phyloP scores from a whole-genome alignment of 2,888 invertebrate genomes.

The Phaedon cochleariae region DNA sequence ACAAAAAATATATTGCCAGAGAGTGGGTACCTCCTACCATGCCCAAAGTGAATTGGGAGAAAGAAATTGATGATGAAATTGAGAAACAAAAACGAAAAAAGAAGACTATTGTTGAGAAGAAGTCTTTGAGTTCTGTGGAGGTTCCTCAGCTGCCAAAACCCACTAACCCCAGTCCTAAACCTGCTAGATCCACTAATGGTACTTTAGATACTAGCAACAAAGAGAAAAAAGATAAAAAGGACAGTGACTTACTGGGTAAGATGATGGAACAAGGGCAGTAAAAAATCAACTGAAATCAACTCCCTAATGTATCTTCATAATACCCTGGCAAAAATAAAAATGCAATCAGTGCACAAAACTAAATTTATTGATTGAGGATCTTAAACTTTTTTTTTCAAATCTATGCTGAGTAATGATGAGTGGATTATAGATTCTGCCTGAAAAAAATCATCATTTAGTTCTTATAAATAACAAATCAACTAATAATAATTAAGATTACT shows the following conservation, averaged over 20 bases:
- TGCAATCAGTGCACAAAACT: too few species aligned
- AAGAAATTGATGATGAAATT: constrained; percentile 63
- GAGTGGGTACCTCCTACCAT: constrained; percentile 93
- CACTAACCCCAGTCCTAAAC: constrained; percentile 66
- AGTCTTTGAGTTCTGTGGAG: constrained; percentile 58
- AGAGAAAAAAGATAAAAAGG: constrained; percentile 53
- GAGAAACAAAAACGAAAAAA: constrained; percentile 85
- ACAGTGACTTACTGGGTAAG: constrained; percentile 50
- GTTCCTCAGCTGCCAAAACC: constrained; percentile 71
- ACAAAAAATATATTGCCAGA: constrained; percentile 97
- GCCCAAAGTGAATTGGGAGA: constrained; percentile 82
- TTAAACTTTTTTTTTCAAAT: too few species aligned
- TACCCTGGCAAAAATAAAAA: too few species aligned
- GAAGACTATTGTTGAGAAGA: constrained; percentile 66
- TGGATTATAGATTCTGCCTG: too few species aligned
- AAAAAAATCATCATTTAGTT: too few species aligned
- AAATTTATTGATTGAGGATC: too few species aligned
- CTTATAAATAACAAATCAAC: too few species aligned
- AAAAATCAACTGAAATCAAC: background rate
- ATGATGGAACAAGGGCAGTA: background rate
- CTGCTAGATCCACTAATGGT: constrained; percentile 54
- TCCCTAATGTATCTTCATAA: constrained; percentile 25
- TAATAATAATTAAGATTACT: too few species aligned
- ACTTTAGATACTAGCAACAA: constrained; percentile 36
- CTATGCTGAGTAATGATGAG: too few species aligned